phyloP scores from a whole-genome alignment of 2,888 invertebrate species.

The Leptinotarsa rubiginosa region DNA sequence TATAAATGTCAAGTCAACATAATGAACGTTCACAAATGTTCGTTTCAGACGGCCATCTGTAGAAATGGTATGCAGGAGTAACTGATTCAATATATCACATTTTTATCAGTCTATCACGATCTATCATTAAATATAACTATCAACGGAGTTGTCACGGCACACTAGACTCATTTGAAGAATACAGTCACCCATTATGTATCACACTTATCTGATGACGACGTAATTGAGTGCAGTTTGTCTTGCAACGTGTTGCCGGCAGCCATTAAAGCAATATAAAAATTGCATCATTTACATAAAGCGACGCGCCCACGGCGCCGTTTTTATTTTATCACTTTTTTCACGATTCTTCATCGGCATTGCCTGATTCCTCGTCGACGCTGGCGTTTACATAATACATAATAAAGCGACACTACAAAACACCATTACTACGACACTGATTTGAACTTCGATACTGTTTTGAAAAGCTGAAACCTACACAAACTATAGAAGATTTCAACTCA shows the following conservation, averaged over 20 bases:
- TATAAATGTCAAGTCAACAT: not conserved
- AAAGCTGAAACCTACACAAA: too few species aligned
- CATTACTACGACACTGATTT: conserved; percentile 4
- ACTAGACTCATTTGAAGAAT: conserved; percentile 1
- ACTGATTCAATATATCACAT: conserved; percentile 2
- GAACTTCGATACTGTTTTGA: not conserved
- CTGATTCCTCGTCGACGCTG: conserved; percentile 11
- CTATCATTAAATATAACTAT: not conserved
- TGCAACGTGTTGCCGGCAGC: conserved; percentile 17
- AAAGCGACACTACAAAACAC: conserved; percentile 25
- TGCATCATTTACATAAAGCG: conserved; percentile 36
- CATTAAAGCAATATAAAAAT: conserved; percentile 30
- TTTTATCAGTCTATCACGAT: not conserved
- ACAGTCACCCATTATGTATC: conserved; percentile 12
- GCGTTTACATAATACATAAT: conserved; percentile 15
- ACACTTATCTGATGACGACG: conserved; percentile 10
- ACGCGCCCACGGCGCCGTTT: conserved; percentile 19
- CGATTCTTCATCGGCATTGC: conserved; percentile 18
- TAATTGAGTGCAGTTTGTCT: conserved; percentile 15
- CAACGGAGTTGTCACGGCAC: conserved; percentile 4
- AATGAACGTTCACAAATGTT: not conserved
- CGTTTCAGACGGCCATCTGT: not conserved
- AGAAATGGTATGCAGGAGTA: not conserved
- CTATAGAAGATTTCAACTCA: too few species aligned
- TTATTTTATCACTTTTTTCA: conserved; percentile 33